Percentiles rank a stretch among this genome's conserved stretches.
Conservation (phyloP, 2,113 vertebrate genomes). For the Daphoenositta chrysoptera region DNA sequence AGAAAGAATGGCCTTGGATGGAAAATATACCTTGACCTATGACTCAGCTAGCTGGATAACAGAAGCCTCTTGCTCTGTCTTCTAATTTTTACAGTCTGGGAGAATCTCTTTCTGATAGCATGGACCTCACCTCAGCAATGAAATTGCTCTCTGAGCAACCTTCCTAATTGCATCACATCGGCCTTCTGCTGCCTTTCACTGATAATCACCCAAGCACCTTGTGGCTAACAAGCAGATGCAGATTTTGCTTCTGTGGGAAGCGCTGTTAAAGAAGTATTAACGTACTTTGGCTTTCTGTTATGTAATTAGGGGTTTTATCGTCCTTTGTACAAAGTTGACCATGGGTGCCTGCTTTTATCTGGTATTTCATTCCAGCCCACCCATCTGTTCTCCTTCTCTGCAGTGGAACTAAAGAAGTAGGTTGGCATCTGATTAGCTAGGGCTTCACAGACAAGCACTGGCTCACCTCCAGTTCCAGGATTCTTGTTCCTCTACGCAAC, state of each 20-base stretch:
- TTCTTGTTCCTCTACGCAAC: neutral
- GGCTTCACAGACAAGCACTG: neutral
- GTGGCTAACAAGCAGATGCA: neutral
- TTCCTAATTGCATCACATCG: neutral
- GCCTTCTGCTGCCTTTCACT: neutral
- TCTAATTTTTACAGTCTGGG: neutral
- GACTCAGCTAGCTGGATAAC: neutral
- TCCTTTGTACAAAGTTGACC: neutral
- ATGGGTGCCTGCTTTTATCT: neutral
- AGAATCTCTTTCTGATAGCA: neutral
- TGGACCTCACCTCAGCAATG: neutral
- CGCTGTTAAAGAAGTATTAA: neutral
- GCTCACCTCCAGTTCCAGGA: neutral
- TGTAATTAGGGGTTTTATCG: neutral
- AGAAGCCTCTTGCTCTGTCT: neutral
- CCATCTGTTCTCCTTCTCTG: constrained; percentile 1
- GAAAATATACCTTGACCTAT: neutral
- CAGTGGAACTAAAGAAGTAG: neutral
- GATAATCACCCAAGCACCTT: neutral
- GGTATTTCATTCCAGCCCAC: neutral
- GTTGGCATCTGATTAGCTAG: neutral
- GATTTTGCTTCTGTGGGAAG: neutral
- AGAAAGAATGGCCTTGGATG: neutral
- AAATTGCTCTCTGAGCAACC: neutral
- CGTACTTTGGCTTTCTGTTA: neutral